phyloP scores from a whole-genome alignment of 2,113 vertebrate genomes.

The Thymallus thymallus region DNA sequence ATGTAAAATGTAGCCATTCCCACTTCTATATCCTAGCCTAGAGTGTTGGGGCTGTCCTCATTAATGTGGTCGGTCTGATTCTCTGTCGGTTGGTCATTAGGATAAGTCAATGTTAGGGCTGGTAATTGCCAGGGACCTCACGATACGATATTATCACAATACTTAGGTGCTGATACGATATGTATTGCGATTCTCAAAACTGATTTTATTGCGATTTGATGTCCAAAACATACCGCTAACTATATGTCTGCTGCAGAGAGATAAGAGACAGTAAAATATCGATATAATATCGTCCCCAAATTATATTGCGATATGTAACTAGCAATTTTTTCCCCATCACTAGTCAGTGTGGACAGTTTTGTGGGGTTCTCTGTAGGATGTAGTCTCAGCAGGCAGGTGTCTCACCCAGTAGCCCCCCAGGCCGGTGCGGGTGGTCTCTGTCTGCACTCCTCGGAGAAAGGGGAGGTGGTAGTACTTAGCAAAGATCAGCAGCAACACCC shows the following conservation, averaged over 20 bases:
- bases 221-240: no score
- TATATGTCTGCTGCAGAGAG: no score
- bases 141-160: no score
- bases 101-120: neutral
- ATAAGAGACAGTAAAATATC: no score
- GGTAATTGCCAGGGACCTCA: no score
- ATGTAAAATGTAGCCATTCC: neutral
- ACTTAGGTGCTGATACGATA: no score
- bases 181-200: no score
- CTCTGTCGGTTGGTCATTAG: neutral
- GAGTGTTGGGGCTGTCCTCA: conserved; percentile 1
- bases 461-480: conserved; percentile 92
- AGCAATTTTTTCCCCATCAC: conserved; percentile 79
- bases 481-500: conserved; percentile 89
- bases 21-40: conserved; percentile 4
- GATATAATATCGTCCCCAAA: no score
- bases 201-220: no score
- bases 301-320: no score
- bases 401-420: conserved; percentile 85
- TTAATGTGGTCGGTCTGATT: neutral
- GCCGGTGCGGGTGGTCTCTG: conserved; percentile 90
- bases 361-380: conserved; percentile 83
- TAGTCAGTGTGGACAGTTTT: conserved; percentile 86
- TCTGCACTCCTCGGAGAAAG: conserved; percentile 86
- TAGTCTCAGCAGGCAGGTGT: conserved; percentile 2